Evolutionary conservation across 2,797 vertebrate genomes (phyloP).

Genomic region (Premnoplex brunnescens): DNA sequence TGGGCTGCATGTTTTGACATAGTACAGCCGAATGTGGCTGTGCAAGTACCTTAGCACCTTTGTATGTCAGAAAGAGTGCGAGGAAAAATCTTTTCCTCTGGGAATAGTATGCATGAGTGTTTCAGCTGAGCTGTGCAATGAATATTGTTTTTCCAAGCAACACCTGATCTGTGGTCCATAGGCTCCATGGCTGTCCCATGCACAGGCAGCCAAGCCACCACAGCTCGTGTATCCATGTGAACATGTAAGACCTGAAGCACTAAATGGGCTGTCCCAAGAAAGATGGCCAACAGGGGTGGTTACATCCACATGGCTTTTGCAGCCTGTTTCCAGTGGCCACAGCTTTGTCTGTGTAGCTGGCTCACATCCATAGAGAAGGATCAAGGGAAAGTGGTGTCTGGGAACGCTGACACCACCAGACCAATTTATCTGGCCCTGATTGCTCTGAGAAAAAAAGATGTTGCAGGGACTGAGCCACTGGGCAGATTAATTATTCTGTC

Average conservation of each 20-base stretch:
- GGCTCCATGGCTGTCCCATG: fast-evolving
- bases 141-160: neutral
- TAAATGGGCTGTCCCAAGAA: neutral
- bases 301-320: fast-evolving
- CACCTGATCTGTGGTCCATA: fast-evolving
- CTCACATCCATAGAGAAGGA: neutral
- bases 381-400: neutral
- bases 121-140: neutral
- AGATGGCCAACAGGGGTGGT: neutral
- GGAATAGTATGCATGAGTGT: neutral
- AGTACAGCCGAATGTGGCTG: neutral
- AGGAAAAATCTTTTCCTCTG: neutral
- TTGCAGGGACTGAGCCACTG: neutral
- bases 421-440: neutral
- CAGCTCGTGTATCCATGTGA: fast-evolving
- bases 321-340: neutral
- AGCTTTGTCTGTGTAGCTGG: neutral
- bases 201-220: neutral
- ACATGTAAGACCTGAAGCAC: neutral
- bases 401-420: neutral
- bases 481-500: neutral
- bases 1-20: neutral
- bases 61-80: neutral
- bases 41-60: neutral
- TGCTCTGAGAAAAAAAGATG: neutral